A percentile compares a stretch with the other conserved stretches of the same genome.
Conservation (phyloP, 2,888 invertebrate genomes). For the Drosophila crucigera region DNA sequence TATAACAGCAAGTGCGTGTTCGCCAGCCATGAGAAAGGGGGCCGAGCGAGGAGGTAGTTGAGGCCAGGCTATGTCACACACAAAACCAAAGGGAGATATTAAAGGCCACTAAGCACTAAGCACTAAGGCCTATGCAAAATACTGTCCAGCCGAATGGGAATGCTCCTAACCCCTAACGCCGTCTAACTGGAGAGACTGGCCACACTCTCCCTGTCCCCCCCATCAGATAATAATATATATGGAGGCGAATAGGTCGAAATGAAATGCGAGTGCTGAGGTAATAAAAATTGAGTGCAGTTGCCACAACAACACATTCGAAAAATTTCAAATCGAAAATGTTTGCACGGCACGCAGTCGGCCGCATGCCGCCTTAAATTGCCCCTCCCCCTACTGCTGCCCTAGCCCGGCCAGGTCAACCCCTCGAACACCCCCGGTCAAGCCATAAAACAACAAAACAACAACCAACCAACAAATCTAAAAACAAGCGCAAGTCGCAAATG, state of each 20-base stretch:
- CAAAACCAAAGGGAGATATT: constrained; percentile 41
- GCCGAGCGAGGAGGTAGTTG: not conserved
- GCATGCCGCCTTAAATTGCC: constrained; percentile 12
- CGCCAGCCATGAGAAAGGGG: not conserved
- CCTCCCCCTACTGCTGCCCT: not conserved
- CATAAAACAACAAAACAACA: constrained; percentile 46
- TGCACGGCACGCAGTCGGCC: constrained; percentile 50
- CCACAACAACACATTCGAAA: constrained; percentile 50
- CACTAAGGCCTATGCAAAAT: constrained; percentile 28
- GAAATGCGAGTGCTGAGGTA: constrained; percentile 58
- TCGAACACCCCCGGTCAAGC: constrained; percentile 34
- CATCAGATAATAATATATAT: constrained; percentile 26
- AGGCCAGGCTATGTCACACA: constrained; percentile 36
- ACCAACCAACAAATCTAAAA: constrained; percentile 46
- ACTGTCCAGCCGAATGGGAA: constrained; percentile 17
- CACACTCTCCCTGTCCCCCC: not conserved
- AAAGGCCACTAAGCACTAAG: constrained; percentile 34
- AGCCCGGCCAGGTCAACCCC: not conserved
- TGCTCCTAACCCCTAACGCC: not conserved
- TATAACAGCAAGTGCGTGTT: constrained; percentile 61
- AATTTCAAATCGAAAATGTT: constrained; percentile 61
- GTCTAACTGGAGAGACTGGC: not conserved
- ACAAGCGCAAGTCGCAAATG: constrained; percentile 59
- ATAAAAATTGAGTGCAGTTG: constrained; percentile 76
- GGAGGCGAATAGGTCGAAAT: constrained; percentile 38